Evolutionary conservation across 2,113 vertebrate genomes (phyloP).

Genomic region (Ariopsis seemanni): DNA sequence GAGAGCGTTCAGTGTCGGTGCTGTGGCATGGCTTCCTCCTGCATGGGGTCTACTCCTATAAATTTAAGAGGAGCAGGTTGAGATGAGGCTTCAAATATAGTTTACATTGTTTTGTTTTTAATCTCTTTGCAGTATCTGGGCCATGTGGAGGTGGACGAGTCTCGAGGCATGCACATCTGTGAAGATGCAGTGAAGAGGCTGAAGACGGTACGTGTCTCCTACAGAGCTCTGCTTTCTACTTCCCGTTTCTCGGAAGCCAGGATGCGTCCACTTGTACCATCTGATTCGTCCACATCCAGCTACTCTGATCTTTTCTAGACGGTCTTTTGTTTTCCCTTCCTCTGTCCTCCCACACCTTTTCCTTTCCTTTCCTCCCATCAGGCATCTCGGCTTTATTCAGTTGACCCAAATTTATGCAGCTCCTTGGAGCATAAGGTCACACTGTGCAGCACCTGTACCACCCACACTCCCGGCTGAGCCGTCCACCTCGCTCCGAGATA

Average conservation of each 20-base stretch:
- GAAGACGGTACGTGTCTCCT: constrained; percentile 88
- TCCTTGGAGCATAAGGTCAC: constrained; percentile 3
- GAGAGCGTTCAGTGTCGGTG: constrained; percentile 18
- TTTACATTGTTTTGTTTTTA: constrained; percentile 10
- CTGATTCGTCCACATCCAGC: not conserved
- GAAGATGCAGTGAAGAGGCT: constrained; percentile 98
- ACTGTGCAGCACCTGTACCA: constrained; percentile 12
- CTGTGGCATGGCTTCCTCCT: not conserved
- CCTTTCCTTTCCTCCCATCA: constrained; percentile 22
- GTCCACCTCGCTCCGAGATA: not conserved
- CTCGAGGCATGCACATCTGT: constrained; percentile 99
- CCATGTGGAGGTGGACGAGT: constrained; percentile 97
- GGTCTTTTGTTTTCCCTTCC: not conserved
- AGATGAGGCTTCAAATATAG: constrained; percentile 11
- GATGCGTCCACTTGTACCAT: not conserved
- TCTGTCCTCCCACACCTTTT: not conserved
- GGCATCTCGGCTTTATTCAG: not conserved
- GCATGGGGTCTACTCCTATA: not conserved
- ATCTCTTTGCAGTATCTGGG: constrained; percentile 85
- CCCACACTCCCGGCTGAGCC: constrained; percentile 21
- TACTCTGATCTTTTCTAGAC: not conserved
- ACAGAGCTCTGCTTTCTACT: constrained; percentile 2
- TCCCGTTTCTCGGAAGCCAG: not conserved
- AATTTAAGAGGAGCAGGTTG: not conserved
- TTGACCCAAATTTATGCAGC: not conserved